Conservation (phyloP, 2,113 vertebrate species). For the Nycticorax nycticorax region DNA sequence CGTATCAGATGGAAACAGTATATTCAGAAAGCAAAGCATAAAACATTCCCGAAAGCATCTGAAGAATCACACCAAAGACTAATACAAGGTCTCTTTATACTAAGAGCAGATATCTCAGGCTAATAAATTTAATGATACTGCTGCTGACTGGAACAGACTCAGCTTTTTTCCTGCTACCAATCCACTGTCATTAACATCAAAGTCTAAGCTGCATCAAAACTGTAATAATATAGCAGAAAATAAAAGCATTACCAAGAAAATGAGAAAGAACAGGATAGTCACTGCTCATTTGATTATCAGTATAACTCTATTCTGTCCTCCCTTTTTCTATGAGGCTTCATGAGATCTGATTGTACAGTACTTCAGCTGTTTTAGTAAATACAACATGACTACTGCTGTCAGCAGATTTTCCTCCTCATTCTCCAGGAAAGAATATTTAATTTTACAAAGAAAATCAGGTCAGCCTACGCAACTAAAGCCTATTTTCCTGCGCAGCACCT, state of each 20-base stretch:
- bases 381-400: conserved; percentile 61
- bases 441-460: conserved; percentile 64
- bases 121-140: conserved; percentile 64
- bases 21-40: not conserved
- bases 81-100: conserved; percentile 31
- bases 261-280: conserved; percentile 5
- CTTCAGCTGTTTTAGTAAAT: conserved; percentile 61
- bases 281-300: conserved; percentile 49
- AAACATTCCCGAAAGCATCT: not conserved
- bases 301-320: conserved; percentile 31
- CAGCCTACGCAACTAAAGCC: conserved; percentile 47
- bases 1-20: not conserved
- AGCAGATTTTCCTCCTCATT: conserved; percentile 62
- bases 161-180: conserved; percentile 51
- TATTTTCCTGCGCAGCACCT: conserved; percentile 37
- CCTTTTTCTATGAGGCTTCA: not conserved
- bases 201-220: conserved; percentile 59
- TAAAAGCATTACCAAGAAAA: conserved; percentile 44
- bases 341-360: conserved; percentile 28
- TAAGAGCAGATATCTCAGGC: conserved; percentile 29
- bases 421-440: conserved; percentile 66
- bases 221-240: conserved; percentile 43
- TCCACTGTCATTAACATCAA: conserved; percentile 55
- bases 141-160: conserved; percentile 54
- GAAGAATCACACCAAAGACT: conserved; percentile 6